These are phyloP conservation scores for Luehdorfia chinensis DNA, from an alignment of 1,140 invertebrate species.

Conservation along the genomic window DNA sequence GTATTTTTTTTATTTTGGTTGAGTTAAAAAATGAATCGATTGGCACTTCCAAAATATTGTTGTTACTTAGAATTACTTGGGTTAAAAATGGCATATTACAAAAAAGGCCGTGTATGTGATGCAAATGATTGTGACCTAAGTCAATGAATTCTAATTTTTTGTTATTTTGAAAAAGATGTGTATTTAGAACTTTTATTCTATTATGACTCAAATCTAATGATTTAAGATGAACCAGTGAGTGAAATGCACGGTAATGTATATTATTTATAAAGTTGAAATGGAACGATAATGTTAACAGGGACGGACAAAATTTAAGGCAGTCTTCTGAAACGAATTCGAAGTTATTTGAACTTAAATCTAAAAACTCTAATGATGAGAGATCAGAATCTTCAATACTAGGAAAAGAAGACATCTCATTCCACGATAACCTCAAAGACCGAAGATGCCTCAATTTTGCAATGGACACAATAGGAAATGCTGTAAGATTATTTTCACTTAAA, in stretches of 20 bases:
- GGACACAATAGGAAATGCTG: conserved; percentile 87
- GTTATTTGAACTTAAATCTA: conserved; percentile 93
- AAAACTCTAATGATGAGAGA: conserved; percentile 84
- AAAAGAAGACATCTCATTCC: conserved; percentile 85
- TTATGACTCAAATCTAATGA: conserved; percentile 93
- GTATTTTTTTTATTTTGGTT: conserved; percentile 69
- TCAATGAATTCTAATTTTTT: conserved; percentile 87
- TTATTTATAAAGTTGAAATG: conserved; percentile 90
- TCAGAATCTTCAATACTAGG: conserved; percentile 83
- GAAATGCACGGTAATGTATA: conserved; percentile 88
- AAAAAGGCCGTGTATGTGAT: conserved; percentile 89
- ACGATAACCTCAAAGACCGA: conserved; percentile 85
- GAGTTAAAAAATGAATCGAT: conserved; percentile 90
- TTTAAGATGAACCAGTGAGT: conserved; percentile 85
- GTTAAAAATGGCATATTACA: conserved; percentile 85
- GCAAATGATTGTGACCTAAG: conserved; percentile 92
- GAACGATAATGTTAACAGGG: conserved; percentile 87
- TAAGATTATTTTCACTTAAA: conserved; percentile 90
- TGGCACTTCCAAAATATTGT: conserved; percentile 92
- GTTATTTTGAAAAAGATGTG: conserved; percentile 86
- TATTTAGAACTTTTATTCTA: conserved; percentile 87
- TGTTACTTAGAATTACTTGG: conserved; percentile 90
- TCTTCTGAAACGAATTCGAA: conserved; percentile 87
- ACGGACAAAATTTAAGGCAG: conserved; percentile 90
- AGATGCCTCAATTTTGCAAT: conserved; percentile 86